Conservation (phyloP, 1,140 invertebrate genomes). For the Lasioglossum baleicum region DNA sequence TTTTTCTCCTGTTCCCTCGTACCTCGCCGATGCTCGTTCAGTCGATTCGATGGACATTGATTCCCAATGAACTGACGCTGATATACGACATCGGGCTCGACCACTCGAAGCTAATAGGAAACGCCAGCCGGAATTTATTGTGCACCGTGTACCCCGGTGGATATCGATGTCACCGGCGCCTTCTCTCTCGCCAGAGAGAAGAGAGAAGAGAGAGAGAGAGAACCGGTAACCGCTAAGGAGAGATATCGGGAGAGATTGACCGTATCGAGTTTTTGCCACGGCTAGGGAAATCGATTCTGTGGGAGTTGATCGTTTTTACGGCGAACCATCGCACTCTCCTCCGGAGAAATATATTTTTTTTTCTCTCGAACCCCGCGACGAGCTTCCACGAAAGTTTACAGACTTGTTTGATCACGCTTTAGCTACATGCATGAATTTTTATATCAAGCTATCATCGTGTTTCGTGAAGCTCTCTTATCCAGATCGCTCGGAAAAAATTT, state of each 20-base stretch:
- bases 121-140: conserved; percentile 45
- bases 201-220: no score
- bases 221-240: not conserved
- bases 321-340: not conserved
- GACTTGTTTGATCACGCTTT: no score
- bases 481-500: no score
- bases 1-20: not conserved
- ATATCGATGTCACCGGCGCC: conserved; percentile 35
- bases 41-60: conserved; percentile 50
- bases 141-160: conserved; percentile 30
- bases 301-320: not conserved
- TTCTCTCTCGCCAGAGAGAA: not conserved
- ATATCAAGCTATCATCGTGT: no score
- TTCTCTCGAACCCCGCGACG: no score
- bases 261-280: not conserved
- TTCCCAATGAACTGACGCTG: conserved; percentile 55
- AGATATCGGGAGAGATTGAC: conserved; percentile 16
- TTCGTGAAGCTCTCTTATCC: no score
- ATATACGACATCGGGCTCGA: conserved; percentile 45
- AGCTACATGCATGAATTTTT: no score
- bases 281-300: conserved; percentile 19
- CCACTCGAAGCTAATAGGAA: conserved; percentile 54
- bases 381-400: no score
- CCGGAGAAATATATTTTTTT: no score
- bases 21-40: not conserved